Percentiles rank a stretch among this genome's conserved stretches.
These are phyloP conservation scores for Bambusicola thoracicus DNA, from an alignment of 2,113 vertebrate genomes.

Conservation along the genomic window DNA sequence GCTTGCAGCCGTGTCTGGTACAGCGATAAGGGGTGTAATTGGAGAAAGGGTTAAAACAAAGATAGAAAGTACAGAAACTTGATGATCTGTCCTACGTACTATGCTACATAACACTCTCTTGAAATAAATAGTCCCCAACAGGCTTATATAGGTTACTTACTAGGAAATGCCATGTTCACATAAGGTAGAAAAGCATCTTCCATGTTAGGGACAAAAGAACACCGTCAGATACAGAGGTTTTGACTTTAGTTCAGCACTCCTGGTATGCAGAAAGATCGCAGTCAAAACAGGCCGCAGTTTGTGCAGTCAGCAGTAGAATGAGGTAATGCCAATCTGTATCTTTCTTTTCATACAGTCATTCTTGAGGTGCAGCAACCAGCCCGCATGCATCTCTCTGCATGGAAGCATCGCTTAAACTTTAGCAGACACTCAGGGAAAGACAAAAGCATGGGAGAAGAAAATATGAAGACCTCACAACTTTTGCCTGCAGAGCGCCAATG, in stretches of 20 bases:
- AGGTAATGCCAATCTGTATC: background rate
- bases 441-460: background rate
- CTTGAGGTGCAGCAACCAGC: background rate
- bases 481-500: background rate
- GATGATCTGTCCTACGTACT: background rate
- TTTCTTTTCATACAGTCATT: background rate
- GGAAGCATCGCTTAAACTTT: background rate
- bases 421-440: constrained; percentile 12
- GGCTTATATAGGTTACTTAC: background rate
- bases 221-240: background rate
- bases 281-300: background rate
- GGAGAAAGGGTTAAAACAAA: background rate
- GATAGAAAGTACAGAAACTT: background rate
- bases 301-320: background rate
- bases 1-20: background rate
- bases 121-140: background rate
- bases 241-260: background rate
- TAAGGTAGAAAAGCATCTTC: background rate
- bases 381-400: background rate
- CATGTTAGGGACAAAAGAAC: background rate
- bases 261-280: background rate
- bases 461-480: constrained; percentile 31
- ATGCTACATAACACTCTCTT: background rate
- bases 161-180: background rate
- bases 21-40: background rate